Conservation (phyloP, 2,888 invertebrate genomes). For the Tenthredo livida region DNA sequence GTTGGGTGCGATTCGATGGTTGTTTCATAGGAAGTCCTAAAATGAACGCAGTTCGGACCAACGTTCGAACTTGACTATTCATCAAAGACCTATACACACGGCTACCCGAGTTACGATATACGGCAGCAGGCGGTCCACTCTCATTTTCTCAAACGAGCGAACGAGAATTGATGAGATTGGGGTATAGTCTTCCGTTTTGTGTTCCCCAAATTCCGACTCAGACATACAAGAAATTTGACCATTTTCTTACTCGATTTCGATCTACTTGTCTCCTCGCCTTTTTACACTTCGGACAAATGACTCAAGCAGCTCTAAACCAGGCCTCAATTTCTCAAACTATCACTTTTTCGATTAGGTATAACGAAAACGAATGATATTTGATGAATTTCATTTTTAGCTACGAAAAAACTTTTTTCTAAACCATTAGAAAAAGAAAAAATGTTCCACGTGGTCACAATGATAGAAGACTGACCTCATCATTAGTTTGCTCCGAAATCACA, state of each 20-base stretch:
- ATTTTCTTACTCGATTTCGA: slow-evolving; percentile 12
- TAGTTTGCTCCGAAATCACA: too few relatives aligned
- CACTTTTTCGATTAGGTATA: too few relatives aligned
- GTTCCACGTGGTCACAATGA: too few relatives aligned
- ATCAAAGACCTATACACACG: slow-evolving; percentile 21
- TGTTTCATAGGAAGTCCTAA: slow-evolving; percentile 36
- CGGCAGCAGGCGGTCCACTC: slow-evolving; percentile 18
- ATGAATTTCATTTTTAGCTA: neutral
- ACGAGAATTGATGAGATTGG: slow-evolving; percentile 43
- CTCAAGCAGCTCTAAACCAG: neutral
- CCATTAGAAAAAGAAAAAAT: too few relatives aligned
- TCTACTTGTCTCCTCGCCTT: neutral
- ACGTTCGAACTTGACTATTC: slow-evolving; percentile 45
- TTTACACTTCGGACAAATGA: neutral
- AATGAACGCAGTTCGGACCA: slow-evolving; percentile 34
- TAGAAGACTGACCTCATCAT: too few relatives aligned
- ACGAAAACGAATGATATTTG: neutral
- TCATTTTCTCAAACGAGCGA: slow-evolving; percentile 43
- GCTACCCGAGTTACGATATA: slow-evolving; percentile 24
- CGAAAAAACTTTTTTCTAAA: neutral
- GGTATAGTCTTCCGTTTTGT: slow-evolving; percentile 11
- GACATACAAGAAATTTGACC: neutral
- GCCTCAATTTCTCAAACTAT: too few relatives aligned
- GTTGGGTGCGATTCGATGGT: slow-evolving; percentile 45
- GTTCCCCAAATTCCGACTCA: neutral